These are phyloP conservation scores for Corythornis cristatus DNA, from an alignment of 2,113 vertebrate species.

Conservation along the genomic window DNA sequence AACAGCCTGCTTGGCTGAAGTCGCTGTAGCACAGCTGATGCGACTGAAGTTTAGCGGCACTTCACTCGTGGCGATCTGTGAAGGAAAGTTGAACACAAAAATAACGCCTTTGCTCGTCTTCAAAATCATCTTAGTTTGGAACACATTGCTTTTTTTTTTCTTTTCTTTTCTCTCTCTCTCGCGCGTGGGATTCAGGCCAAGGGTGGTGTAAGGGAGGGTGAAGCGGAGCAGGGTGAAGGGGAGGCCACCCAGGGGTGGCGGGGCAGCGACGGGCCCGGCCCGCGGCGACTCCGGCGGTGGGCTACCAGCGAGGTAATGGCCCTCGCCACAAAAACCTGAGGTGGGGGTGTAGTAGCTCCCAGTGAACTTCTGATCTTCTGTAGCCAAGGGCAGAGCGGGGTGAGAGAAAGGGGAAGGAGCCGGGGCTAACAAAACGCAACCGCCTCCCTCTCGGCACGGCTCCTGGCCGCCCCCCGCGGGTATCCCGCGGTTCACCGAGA, in stretches of 20 bases:
- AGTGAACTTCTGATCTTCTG: neutral
- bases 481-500: too few species aligned
- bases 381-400: neutral
- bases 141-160: neutral
- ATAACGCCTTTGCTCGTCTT: neutral
- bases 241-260: neutral
- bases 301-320: too few species aligned
- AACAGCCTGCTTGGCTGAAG: neutral
- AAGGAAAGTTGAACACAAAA: neutral
- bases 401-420: neutral
- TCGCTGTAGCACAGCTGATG: neutral
- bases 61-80: neutral
- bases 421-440: neutral
- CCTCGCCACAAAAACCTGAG: neutral
- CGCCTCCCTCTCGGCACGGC: neutral
- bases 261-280: neutral
- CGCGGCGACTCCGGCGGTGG: too few species aligned
- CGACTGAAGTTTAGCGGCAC: neutral
- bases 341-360: neutral
- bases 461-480: neutral
- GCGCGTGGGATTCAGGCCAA: neutral
- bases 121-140: neutral
- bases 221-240: neutral
- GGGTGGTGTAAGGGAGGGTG: neutral
- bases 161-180: neutral